Base-by-base conservation (phyloP, 2,888 invertebrate genomes). In the Antheraea assamensis region DNA sequence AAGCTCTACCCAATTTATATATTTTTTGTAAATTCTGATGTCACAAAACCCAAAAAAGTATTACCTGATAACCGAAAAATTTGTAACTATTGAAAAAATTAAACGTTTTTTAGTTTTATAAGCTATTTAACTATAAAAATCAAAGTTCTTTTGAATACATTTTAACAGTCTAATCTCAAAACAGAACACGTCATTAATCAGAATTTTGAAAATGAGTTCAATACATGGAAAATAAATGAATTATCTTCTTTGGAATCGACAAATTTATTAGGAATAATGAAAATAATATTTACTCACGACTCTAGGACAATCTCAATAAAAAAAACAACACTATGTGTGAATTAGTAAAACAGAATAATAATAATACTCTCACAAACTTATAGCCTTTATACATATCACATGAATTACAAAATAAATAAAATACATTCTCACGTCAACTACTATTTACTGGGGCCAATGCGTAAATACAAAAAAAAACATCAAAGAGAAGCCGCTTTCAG, bases 361-460 rank as follows among this genome's bases (percentile, higher is more conserved):
- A 42, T 42, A 42, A 84, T 81, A 83, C 81, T 82, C 83, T 82
- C 87, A 88, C 86, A 86, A 88, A 88, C 84, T 86, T 88, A 88
- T 89, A 90, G 87, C 88, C 89, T 87, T 88, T 81, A 85, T 87
- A 86, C 81, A 90, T 92, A 93, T 93, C 92, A 92, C 92, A 92
- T 89, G 87, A 87, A 87, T 88, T 87, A 90, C 84, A 88, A 87
- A 83, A 90, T 85, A 89, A 87, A 85, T 84, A 86, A 75, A 80
- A 87, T 87, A 87, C 81, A 82, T 79, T 80, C 84, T 84, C 85
- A 84, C 85, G 85, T 27, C 83, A 78, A 81, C 81, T 83, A 84
- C 81, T 76, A 77, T 83, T 80, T 79, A 78, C 78, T 88, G 89
- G 88, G 89, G 88, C 87, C 88, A 83, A 80, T 82, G 89, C 87